Percentiles rank a stretch among this genome's conserved stretches.
These are phyloP conservation scores for Saturnia japonica DNA, from an alignment of 2,888 invertebrate genomes.

Conservation along the genomic window DNA sequence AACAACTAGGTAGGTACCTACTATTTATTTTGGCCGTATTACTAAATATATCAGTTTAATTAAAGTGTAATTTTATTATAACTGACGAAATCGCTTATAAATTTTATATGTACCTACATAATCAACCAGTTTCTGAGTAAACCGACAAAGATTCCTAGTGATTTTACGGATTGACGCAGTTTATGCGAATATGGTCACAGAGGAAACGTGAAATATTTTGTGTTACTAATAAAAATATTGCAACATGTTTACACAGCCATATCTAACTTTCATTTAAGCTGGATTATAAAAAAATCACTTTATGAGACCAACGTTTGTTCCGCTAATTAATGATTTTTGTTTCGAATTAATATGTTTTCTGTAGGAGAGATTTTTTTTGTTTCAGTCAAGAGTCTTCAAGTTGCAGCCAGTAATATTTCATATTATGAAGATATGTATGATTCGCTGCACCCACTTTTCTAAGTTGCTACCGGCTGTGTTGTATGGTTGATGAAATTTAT, in stretches of 20 bases:
- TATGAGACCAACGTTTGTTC: not conserved
- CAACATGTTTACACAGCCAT: conserved; percentile 2
- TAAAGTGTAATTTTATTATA: conserved; percentile 3
- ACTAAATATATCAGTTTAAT: not conserved
- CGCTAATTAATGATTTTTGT: not conserved
- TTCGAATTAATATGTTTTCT: no score
- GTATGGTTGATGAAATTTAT: no score
- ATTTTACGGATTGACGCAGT: conserved; percentile 24
- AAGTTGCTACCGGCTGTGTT: no score
- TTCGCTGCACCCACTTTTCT: no score
- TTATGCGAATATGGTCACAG: conserved; percentile 30
- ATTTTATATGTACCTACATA: not conserved
- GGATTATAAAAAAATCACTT: no score
- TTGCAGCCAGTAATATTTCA: no score
- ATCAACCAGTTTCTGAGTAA: conserved; percentile 6
- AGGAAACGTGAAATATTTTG: conserved; percentile 32
- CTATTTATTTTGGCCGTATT: not conserved
- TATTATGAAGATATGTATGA: no score
- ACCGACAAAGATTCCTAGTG: conserved; percentile 29
- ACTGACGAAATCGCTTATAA: not conserved
- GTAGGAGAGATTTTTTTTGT: no score
- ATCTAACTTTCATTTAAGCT: no score
- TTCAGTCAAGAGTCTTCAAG: no score
- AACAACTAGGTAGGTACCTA: not conserved
- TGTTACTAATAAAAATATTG: conserved; percentile 23